Evolutionary conservation across 2,888 invertebrate genomes (phyloP), one percentile per base, ranked within the genome.

Genomic region (Cartodere bifasciata): DNA sequence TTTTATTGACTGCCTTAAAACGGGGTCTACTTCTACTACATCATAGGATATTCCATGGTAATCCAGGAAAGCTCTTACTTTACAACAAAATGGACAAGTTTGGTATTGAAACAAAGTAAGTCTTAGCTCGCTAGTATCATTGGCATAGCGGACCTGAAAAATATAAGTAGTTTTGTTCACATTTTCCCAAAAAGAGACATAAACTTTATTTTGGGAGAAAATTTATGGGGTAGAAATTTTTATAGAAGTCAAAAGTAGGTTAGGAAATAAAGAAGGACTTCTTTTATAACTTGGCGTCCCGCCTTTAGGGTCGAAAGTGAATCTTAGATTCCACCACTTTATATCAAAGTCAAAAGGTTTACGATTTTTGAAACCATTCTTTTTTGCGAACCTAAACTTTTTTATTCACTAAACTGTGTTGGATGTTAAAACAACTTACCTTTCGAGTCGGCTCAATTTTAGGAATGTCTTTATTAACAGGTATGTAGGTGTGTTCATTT

Each of bases 31-130:
- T 65, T 98, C 97, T 3, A 98, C 83, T 4, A 98, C 72, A 46
- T 97, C 83, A 56, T 98, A 98, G 1, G 87, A 85, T 33, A 97
- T 72, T 2, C 95, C 94, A 56, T 82, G 75, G 46, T 81, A 90
- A 59, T 98, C 95, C 7, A 98, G 65, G 56, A 82, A 86, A 0
- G 88, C 81, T 35, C 94, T 69, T 11, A 82, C 82, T 67, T 95
- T 97, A 54, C 92, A 94, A 60, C 95, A 95, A 59, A 95, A 97
- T 1, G 97, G 97, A 52, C 97, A 98, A 0, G 92, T 92, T 49
- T 92, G 85, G 55, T 92, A 98, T 65, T 98, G 98, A 54, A 86
- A 98, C 11, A 98, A 64, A 1, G 86, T 80, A 25, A 98, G 60
- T 44, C 88, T 78, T 34, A 91, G 61, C 14, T 78, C 76, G 24